Evolutionary conservation across 2,113 vertebrate species (phyloP), one percentile per base, ranked within the genome.

Genomic region (Barnardius zonarius): DNA sequence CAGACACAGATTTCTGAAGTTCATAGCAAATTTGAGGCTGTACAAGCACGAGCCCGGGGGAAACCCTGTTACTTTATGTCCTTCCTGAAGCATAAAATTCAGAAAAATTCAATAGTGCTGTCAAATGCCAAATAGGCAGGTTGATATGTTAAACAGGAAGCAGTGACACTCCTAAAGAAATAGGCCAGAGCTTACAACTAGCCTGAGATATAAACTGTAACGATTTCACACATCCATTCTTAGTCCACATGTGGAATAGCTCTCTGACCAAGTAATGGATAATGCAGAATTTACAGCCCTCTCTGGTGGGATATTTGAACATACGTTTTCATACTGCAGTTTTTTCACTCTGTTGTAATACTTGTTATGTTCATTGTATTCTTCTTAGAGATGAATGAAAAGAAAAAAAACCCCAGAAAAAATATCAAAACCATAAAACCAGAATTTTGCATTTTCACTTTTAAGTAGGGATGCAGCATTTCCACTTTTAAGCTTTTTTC

Each of bases 11-110:
- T n/a, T n/a, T n/a, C 77, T 92, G 77, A 96, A 91, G 72, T 93
- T 96, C 76, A 82, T 19, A 94, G 75, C 91, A 94, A 96, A 97
- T 94, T 94, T 93, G 66, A 96, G 49, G 59, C 48, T 46, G 44
- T 46, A 46, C 72, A 90, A 30, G 23, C 18, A 74, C 79, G 30
- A 91, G 4, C 82, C 82, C 88, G 84, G 24, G 82, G 83, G 92
- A 92, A 97, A 97, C 93, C 22, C 41, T 96, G 70, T 31, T 96
- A 83, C 90, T 96, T 97, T 93, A 94, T 95, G 86, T 95, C 92
- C 92, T 91, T 93, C 75, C 35, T 75, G 85, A 96, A 97, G 92
- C 82, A 96, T 96, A 97, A 97, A 97, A 96, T 97, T 96, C 95
- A 97, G 66, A 97, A 97, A 97, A 97, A 96, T 95, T 87, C 91